Conservation (phyloP, 2,888 invertebrate species). For the Archips xylosteana region DNA sequence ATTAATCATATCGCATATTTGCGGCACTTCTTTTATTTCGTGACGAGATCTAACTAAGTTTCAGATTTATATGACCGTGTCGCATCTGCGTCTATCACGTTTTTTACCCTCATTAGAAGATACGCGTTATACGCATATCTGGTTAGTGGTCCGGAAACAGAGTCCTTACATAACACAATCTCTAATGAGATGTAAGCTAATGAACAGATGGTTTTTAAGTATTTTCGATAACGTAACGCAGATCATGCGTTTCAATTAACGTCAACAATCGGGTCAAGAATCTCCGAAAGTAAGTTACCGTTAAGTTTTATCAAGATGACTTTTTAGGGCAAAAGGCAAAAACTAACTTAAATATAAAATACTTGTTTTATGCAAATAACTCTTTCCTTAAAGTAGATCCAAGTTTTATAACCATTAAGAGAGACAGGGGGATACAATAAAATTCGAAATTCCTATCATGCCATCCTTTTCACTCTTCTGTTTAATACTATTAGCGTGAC, state of each 20-base stretch:
- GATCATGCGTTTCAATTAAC: conserved; percentile 17
- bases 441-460: too few relatives aligned
- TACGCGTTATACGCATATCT: background rate
- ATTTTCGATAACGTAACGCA: conserved; percentile 29
- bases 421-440: too few relatives aligned
- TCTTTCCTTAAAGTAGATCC: too few relatives aligned
- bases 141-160: background rate
- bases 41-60: conserved; percentile 43
- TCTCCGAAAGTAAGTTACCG: conserved; percentile 2
- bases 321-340: background rate
- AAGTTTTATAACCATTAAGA: too few relatives aligned
- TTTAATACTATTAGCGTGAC: too few relatives aligned
- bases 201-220: conserved; percentile 33
- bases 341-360: too few relatives aligned
- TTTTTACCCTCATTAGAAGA: background rate
- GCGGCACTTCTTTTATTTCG: background rate
- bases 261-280: conserved; percentile 18
- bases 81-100: background rate
- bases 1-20: too few relatives aligned
- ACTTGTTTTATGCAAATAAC: too few relatives aligned
- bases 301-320: conserved; percentile 16
- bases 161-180: conserved; percentile 36
- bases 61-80: conserved; percentile 7
- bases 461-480: too few relatives aligned
- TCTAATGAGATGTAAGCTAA: conserved; percentile 39